These are phyloP conservation scores for Drosophila atroscutellata DNA, from an alignment of 2,888 invertebrate species.

Conservation along the genomic window DNA sequence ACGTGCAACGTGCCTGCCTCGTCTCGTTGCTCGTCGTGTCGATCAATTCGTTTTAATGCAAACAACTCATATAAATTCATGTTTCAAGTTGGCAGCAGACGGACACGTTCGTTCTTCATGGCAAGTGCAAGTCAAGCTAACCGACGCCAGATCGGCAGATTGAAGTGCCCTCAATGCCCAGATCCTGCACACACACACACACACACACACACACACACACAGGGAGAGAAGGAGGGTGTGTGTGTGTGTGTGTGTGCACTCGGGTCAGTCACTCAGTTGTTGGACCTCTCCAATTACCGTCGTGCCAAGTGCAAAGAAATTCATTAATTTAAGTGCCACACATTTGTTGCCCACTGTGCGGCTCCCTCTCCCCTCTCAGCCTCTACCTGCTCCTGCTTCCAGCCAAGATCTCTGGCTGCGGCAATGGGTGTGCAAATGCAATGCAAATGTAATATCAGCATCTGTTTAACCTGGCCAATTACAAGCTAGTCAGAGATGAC, in stretches of 20 bases:
- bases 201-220: background rate
- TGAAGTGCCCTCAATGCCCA: conserved; percentile 39
- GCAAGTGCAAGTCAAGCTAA: conserved; percentile 23
- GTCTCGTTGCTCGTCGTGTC: conserved; percentile 59
- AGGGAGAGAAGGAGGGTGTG: no score
- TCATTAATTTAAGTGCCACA: conserved; percentile 80
- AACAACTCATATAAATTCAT: conserved; percentile 79
- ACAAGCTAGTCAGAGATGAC: conserved; percentile 33
- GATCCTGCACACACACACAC: conserved; percentile 8
- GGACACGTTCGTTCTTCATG: background rate
- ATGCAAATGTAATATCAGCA: conserved; percentile 32
- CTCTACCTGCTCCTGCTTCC: background rate
- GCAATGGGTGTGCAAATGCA: conserved; percentile 20
- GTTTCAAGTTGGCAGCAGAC: conserved; percentile 66
- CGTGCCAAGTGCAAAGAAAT: conserved; percentile 78
- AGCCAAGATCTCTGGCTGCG: background rate
- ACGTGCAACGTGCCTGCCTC: conserved; percentile 16
- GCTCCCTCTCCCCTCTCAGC: conserved; percentile 6
- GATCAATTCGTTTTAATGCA: conserved; percentile 79
- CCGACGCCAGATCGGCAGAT: conserved; percentile 51
- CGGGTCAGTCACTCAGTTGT: conserved; percentile 55
- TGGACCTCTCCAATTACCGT: conserved; percentile 54
- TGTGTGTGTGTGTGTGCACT: background rate
- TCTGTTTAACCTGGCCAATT: conserved; percentile 43
- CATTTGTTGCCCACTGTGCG: conserved; percentile 77